Evolutionary conservation across 2,888 invertebrate genomes (phyloP).

Genomic region (Andrena fulva): DNA sequence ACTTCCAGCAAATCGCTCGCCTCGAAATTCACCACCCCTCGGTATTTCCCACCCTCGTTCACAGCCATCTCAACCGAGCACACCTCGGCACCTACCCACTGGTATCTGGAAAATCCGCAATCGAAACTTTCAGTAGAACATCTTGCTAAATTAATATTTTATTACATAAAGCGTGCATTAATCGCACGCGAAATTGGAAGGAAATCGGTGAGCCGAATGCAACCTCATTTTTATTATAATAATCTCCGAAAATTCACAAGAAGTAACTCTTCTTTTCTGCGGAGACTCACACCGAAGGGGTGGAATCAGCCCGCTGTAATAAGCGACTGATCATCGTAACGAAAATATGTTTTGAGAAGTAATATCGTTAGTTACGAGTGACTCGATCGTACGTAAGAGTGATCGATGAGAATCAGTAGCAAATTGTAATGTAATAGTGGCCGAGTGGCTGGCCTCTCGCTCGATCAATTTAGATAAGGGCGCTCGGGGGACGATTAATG

Average conservation of each 20-base stretch:
- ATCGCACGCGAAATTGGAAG: too few relatives aligned
- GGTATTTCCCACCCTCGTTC: slow-evolving; percentile 33
- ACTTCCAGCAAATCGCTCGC: slow-evolving; percentile 74
- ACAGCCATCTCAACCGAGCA: neutral
- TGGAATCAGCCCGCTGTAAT: too few relatives aligned
- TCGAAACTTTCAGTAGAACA: too few relatives aligned
- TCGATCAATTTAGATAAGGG: slow-evolving; percentile 61
- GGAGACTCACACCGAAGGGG: too few relatives aligned
- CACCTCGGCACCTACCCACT: slow-evolving; percentile 14
- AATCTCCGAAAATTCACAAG: too few relatives aligned
- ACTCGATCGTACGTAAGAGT: slow-evolving; percentile 20
- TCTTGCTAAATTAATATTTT: too few relatives aligned
- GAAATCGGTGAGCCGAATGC: too few relatives aligned
- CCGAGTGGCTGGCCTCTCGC: slow-evolving; percentile 21
- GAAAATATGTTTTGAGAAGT: neutral
- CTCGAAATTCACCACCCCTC: slow-evolving; percentile 62
- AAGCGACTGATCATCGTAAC: too few relatives aligned
- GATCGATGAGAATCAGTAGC: slow-evolving; percentile 52
- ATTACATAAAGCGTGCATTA: too few relatives aligned
- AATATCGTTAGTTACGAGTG: neutral
- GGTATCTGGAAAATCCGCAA: neutral
- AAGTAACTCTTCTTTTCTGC: too few relatives aligned
- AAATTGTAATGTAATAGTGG: slow-evolving; percentile 46
- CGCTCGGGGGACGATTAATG: slow-evolving; percentile 62
- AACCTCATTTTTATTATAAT: too few relatives aligned